Evolutionary conservation across 2,888 invertebrate species (phyloP).

Genomic region (Allygus modestus): DNA sequence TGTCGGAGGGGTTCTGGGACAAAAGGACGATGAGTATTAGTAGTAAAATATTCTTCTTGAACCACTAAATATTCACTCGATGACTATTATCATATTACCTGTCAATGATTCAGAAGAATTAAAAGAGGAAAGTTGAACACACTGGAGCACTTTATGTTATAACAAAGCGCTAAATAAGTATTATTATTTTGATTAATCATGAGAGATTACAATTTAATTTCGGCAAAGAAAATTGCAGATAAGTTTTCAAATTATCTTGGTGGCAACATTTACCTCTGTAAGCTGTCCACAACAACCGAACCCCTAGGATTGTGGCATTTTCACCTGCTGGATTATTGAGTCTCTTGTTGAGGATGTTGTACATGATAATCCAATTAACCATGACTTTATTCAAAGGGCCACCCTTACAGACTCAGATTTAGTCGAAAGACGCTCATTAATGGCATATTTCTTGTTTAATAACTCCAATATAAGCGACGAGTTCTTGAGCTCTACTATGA

Average conservation of each 20-base stretch:
- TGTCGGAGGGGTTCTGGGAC: too few relatives aligned
- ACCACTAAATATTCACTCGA: not conserved
- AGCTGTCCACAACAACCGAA: slow-evolving; percentile 22
- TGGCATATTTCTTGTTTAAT: slow-evolving; percentile 11
- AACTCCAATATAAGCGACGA: not conserved
- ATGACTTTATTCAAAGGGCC: not conserved
- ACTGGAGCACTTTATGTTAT: slow-evolving; percentile 6
- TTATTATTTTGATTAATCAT: not conserved
- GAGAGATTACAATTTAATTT: slow-evolving; percentile 17
- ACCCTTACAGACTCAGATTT: not conserved
- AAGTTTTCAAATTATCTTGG: not conserved
- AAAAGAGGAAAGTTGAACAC: not conserved
- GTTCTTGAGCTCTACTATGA: not conserved
- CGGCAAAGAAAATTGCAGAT: slow-evolving; percentile 1
- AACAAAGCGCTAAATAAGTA: not conserved
- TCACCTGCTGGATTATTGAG: slow-evolving; percentile 23
- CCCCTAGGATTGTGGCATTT: not conserved
- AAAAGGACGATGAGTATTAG: too few relatives aligned
- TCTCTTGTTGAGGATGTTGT: not conserved
- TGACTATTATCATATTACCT: not conserved
- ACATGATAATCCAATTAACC: not conserved
- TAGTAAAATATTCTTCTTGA: not conserved
- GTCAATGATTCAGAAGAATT: not conserved
- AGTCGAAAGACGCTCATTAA: not conserved
- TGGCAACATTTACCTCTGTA: not conserved